These are phyloP conservation scores for Eubasilissa splendida DNA, from an alignment of 2,888 invertebrate genomes.

Conservation along the genomic window DNA sequence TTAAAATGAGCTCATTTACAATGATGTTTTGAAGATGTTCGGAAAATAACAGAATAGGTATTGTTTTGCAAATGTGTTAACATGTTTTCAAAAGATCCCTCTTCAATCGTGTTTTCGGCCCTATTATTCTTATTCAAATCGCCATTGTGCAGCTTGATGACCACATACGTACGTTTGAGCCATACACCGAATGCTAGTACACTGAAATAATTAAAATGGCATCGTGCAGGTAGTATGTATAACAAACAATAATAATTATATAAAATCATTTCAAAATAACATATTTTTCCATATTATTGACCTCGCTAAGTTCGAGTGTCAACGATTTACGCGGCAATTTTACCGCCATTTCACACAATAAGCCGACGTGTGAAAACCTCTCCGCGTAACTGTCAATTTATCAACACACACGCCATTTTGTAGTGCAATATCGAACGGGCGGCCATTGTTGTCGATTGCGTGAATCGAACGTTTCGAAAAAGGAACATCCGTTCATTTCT, in stretches of 20 bases:
- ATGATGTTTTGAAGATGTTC: conserved; percentile 23
- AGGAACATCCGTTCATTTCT: conserved; percentile 47
- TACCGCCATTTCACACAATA: conserved; percentile 43
- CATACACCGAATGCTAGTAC: too few species aligned
- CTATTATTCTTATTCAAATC: conserved; percentile 18
- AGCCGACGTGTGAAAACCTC: conserved; percentile 45
- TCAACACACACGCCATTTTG: conserved; percentile 33
- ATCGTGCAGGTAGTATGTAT: not conserved
- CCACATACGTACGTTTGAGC: too few species aligned
- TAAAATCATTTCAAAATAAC: not conserved
- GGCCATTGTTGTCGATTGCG: conserved; percentile 49
- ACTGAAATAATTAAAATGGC: too few species aligned
- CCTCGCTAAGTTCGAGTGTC: conserved; percentile 43
- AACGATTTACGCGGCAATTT: conserved; percentile 45
- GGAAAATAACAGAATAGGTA: not conserved
- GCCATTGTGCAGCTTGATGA: too few species aligned
- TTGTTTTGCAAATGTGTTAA: conserved; percentile 13
- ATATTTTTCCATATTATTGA: conserved; percentile 34
- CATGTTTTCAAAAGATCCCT: conserved; percentile 10
- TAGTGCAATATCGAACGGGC: conserved; percentile 43
- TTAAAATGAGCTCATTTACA: not conserved
- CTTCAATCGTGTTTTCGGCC: conserved; percentile 27
- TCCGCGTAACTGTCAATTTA: conserved; percentile 44
- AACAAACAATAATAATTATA: not conserved
- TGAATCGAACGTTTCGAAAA: conserved; percentile 48